A percentile compares a stretch with the other conserved stretches of the same genome.
These are phyloP conservation scores for Eupithecia pulchellata DNA, from an alignment of 2,888 invertebrate species.

Conservation along the genomic window DNA sequence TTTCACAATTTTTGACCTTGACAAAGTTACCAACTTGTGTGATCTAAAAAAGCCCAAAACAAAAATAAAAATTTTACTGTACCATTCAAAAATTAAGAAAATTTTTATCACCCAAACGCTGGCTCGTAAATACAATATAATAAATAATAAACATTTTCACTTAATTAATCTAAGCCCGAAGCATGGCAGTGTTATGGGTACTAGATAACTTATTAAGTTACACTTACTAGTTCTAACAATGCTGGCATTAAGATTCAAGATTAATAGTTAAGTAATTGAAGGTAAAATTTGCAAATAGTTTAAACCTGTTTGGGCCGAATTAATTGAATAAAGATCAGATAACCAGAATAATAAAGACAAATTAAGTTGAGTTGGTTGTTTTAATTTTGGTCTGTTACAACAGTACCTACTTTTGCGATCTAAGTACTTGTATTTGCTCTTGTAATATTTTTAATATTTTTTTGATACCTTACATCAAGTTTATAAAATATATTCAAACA, in stretches of 20 bases:
- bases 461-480: not conserved
- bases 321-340: constrained; percentile 3
- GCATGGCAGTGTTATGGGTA: not conserved
- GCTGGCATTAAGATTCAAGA: not conserved
- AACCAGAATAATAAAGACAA: not conserved
- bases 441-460: not conserved
- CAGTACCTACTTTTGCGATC: not conserved
- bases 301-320: constrained; percentile 7
- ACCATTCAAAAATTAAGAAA: no score
- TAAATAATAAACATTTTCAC: not conserved
- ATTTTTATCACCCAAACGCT: no score
- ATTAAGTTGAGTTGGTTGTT: not conserved
- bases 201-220: not conserved
- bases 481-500: not conserved
- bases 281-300: constrained; percentile 5
- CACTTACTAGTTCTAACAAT: not conserved
- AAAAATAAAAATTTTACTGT: not conserved
- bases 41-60: not conserved
- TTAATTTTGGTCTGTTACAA: not conserved
- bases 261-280: not conserved
- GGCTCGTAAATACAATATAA: no score
- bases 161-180: not conserved
- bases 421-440: not conserved
- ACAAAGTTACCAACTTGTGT: not conserved
- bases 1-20: no score